Evolutionary conservation across 2,888 invertebrate genomes (phyloP).

Genomic region (Hoplodrina ambigua): DNA sequence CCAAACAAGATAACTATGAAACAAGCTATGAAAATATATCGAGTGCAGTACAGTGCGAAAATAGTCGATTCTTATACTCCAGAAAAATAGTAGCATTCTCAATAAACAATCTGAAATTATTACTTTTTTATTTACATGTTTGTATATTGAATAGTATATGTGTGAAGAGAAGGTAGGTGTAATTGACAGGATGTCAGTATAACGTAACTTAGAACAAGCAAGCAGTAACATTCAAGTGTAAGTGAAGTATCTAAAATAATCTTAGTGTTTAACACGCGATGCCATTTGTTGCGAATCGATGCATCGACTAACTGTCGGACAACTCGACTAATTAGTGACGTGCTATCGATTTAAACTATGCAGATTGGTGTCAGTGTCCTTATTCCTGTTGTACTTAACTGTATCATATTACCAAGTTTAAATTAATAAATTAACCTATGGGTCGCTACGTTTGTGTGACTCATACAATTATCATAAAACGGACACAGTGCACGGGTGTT

Average conservation of each 20-base stretch:
- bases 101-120: slow-evolving; percentile 87
- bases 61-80: slow-evolving; percentile 83
- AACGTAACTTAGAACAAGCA: slow-evolving; percentile 62
- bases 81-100: slow-evolving; percentile 87
- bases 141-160: slow-evolving; percentile 85
- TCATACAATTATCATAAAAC: slow-evolving; percentile 39
- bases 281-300: slow-evolving; percentile 61
- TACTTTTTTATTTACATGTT: slow-evolving; percentile 83
- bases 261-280: slow-evolving; percentile 69
- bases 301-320: slow-evolving; percentile 30
- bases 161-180: slow-evolving; percentile 75
- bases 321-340: slow-evolving; percentile 45
- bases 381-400: slow-evolving; percentile 61
- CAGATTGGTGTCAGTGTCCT: slow-evolving; percentile 65
- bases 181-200: slow-evolving; percentile 75
- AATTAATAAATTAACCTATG: slow-evolving; percentile 59
- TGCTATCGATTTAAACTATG: slow-evolving; percentile 59
- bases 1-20: slow-evolving; percentile 76
- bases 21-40: slow-evolving; percentile 88
- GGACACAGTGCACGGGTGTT: slow-evolving; percentile 52
- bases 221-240: slow-evolving; percentile 62
- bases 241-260: slow-evolving; percentile 65
- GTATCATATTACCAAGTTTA: slow-evolving; percentile 49
- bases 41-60: slow-evolving; percentile 85
- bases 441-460: slow-evolving; percentile 44